A percentile compares a stretch with the other conserved stretches of the same genome.
These are phyloP conservation scores for Coreius guichenoti DNA, from an alignment of 2,797 vertebrate species.

Conservation along the genomic window DNA sequence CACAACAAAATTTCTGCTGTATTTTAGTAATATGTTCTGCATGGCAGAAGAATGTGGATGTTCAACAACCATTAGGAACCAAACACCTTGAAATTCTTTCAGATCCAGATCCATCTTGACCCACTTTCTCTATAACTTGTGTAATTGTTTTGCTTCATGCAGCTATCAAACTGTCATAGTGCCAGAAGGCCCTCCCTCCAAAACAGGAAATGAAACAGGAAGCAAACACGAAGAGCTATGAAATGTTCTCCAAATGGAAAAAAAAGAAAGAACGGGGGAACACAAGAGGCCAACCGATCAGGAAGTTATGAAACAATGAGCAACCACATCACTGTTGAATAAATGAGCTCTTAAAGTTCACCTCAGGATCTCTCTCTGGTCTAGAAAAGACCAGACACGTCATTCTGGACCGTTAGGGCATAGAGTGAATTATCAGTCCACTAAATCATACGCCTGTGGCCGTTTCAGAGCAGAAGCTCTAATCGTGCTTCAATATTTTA, in stretches of 20 bases:
- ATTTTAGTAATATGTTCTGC: background rate
- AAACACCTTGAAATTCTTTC: background rate
- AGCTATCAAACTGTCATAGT: slow-evolving; percentile 11
- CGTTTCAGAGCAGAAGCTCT: slow-evolving; percentile 27
- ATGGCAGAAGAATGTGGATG: background rate
- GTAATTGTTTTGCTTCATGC: background rate
- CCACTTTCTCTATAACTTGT: background rate
- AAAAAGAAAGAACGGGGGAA: background rate
- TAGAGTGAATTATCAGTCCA: background rate
- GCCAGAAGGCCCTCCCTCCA: slow-evolving; percentile 1
- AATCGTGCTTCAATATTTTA: background rate
- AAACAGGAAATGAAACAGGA: slow-evolving; percentile 39
- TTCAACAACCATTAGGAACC: background rate
- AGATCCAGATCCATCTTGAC: background rate
- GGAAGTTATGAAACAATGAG: slow-evolving; percentile 54
- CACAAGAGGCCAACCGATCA: slow-evolving; percentile 63
- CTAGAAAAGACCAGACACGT: slow-evolving; percentile 19
- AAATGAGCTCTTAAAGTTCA: slow-evolving; percentile 73
- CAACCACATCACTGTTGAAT: slow-evolving; percentile 54
- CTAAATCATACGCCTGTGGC: slow-evolving; percentile 42
- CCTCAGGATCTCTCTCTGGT: slow-evolving; percentile 64
- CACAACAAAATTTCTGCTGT: background rate
- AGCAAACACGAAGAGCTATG: slow-evolving; percentile 26
- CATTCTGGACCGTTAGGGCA: slow-evolving; percentile 37
- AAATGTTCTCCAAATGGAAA: slow-evolving; percentile 35